Base-by-base conservation (phyloP, 2,113 vertebrate species). In the Sander lucioperca region DNA sequence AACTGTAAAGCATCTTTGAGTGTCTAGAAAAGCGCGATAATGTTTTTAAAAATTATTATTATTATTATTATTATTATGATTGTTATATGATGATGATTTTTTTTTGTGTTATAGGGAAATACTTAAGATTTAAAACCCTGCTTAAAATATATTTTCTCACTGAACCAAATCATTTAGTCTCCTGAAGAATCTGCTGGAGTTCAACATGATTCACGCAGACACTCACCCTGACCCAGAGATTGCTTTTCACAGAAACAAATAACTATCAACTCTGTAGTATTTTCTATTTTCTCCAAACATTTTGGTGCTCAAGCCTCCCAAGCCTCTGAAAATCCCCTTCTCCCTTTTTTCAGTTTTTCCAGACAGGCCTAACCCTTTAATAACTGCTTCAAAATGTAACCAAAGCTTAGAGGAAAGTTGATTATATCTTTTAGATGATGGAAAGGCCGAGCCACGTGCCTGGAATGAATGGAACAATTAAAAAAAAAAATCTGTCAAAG, bases 401-500 rank as follows among this genome's bases (percentile, higher is more conserved):
- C 18, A 25, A 21, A 72, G 8, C 36, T 57, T 3, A 53, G 18
- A 5, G 3, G 2, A 30, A 61, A 62, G 13, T 78, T 33, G 30
- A 57, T 62, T 9, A 10, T 15, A 25, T 71, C 15, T 47, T 50
- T 67, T 5, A 61, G 25, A 54, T 64, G 82, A 87, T 74, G 62
- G 30, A 78, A 23, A 53, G 13, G 45, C 56, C 0, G 33, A 77
- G 50, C 50, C 0, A 10, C 10, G 1, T 0, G 1, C 69, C 72
- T 16, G 15, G 14, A 85, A 76, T 48, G 18, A 74, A 57, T 19
- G 0, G 57, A 57, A 45, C 13, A 86, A 82, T 88, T 62, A 6
- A 33, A 33, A 6, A 33, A 50, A 68, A 72, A 48, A 45, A 71
- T 53, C 45, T 0, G 43, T 68, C 79, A 59, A 66, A 70, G 66